phyloP scores from a whole-genome alignment of 2,888 invertebrate species.

The Rhagonycha fulva region DNA sequence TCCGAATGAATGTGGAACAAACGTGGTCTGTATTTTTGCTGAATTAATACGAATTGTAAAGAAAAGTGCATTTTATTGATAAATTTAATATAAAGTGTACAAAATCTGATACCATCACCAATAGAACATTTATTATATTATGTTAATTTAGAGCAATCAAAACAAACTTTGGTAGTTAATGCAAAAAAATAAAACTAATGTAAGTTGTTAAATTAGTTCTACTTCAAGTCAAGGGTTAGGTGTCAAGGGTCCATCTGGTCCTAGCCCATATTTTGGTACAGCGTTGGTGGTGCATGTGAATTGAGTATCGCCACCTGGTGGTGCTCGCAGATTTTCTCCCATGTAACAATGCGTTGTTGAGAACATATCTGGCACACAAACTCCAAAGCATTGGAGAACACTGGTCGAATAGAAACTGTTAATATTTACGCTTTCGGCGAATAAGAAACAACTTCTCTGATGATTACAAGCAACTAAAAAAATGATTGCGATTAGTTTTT shows the following conservation, averaged over 20 bases:
- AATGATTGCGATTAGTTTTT: not conserved
- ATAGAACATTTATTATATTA: not conserved
- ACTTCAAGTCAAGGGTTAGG: too few relatives aligned
- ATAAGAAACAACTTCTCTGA: not conserved
- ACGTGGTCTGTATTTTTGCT: too few relatives aligned
- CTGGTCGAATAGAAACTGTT: not conserved
- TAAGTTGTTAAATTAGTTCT: too few relatives aligned
- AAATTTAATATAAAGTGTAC: too few relatives aligned
- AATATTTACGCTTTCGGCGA: not conserved
- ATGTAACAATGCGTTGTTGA: not conserved
- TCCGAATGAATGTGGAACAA: too few relatives aligned
- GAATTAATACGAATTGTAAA: too few relatives aligned
- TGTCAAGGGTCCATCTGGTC: not conserved
- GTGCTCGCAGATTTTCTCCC: not conserved
- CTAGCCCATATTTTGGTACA: not conserved
- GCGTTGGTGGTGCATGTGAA: not conserved
- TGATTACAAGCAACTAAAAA: slow-evolving; percentile 7
- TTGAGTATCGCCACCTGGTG: not conserved
- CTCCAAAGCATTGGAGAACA: not conserved
- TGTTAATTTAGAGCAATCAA: not conserved
- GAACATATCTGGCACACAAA: not conserved
- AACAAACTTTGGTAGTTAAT: not conserved
- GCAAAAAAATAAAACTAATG: not conserved
- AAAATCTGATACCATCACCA: too few relatives aligned
- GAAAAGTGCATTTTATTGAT: too few relatives aligned